A percentile compares a stretch with the other conserved stretches of the same genome.
phyloP scores from a whole-genome alignment of 2,888 invertebrate genomes.

The Ophioninae sp. region DNA sequence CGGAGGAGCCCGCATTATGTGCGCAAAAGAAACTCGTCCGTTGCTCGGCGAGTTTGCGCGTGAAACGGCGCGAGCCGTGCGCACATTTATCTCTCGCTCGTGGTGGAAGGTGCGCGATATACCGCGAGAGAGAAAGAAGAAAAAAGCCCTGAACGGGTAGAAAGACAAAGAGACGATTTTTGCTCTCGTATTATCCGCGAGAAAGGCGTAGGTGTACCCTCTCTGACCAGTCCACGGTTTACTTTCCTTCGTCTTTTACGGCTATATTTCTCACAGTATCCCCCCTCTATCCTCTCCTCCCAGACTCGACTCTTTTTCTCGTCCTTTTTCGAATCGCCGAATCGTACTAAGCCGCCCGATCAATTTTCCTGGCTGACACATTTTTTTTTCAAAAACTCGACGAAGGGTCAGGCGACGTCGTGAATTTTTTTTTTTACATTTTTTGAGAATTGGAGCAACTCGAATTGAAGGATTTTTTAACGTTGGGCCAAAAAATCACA shows the following conservation, averaged over 20 bases:
- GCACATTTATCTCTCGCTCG: conserved; percentile 70
- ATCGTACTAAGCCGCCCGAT: conserved; percentile 34
- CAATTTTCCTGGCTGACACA: conserved; percentile 9
- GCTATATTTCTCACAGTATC: conserved; percentile 45
- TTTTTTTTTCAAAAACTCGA: neutral
- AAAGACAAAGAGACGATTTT: neutral
- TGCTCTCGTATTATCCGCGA: conserved; percentile 53
- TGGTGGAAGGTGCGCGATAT: conserved; percentile 72
- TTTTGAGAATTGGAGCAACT: neutral
- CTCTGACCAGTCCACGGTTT: conserved; percentile 58
- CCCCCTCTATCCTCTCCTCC: conserved; percentile 11
- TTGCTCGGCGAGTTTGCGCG: conserved; percentile 45
- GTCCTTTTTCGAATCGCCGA: neutral
- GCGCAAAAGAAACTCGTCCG: conserved; percentile 36
- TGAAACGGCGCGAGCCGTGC: conserved; percentile 66
- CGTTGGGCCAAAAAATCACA: too few relatives aligned
- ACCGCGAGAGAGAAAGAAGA: conserved; percentile 62
- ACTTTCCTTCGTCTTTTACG: conserved; percentile 53
- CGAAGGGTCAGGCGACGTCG: neutral
- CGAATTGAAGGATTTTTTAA: too few relatives aligned
- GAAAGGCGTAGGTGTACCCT: conserved; percentile 53
- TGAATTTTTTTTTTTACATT: neutral
- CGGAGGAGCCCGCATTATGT: conserved; percentile 21
- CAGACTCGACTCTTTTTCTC: conserved; percentile 5
- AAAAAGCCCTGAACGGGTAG: neutral